Percentiles rank a stretch among this genome's conserved stretches.
Conservation (phyloP, 2,888 invertebrate genomes). For the Teleiodes luculella region DNA sequence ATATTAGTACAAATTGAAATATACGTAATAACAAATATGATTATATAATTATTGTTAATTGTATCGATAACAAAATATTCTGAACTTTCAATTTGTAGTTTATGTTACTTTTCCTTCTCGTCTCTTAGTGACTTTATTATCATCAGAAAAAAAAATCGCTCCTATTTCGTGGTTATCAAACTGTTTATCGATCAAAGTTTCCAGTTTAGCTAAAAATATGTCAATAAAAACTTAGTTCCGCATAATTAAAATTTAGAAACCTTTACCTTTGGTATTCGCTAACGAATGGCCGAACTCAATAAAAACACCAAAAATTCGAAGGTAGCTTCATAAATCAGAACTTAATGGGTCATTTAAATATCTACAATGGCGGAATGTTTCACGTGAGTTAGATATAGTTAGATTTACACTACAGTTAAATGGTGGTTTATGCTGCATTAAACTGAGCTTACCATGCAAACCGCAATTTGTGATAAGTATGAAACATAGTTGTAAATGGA, state of each 20-base stretch:
- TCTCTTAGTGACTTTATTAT: too few relatives aligned
- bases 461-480: slow-evolving; percentile 12
- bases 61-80: too few relatives aligned
- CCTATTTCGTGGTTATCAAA: too few relatives aligned
- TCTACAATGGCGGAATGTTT: slow-evolving; percentile 45
- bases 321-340: slow-evolving; percentile 51
- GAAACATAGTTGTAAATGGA: not conserved
- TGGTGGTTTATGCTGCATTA: slow-evolving; percentile 18
- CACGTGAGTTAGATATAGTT: slow-evolving; percentile 42
- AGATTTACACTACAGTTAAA: slow-evolving; percentile 14
- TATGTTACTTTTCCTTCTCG: too few relatives aligned
- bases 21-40: too few relatives aligned
- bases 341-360: slow-evolving; percentile 59
- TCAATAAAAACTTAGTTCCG: not conserved
- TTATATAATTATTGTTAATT: too few relatives aligned
- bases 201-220: too few relatives aligned
- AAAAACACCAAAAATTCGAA: slow-evolving; percentile 42
- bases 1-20: too few relatives aligned
- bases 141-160: too few relatives aligned
- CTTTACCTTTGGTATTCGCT: slow-evolving; percentile 38
- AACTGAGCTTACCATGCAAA: slow-evolving; percentile 20
- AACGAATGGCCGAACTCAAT: slow-evolving; percentile 35
- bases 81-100: too few relatives aligned
- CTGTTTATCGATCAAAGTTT: too few relatives aligned
- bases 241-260: slow-evolving; percentile 22